Evolutionary conservation across 2,888 invertebrate genomes (phyloP).

Genomic region (Acronicta leporina): DNA sequence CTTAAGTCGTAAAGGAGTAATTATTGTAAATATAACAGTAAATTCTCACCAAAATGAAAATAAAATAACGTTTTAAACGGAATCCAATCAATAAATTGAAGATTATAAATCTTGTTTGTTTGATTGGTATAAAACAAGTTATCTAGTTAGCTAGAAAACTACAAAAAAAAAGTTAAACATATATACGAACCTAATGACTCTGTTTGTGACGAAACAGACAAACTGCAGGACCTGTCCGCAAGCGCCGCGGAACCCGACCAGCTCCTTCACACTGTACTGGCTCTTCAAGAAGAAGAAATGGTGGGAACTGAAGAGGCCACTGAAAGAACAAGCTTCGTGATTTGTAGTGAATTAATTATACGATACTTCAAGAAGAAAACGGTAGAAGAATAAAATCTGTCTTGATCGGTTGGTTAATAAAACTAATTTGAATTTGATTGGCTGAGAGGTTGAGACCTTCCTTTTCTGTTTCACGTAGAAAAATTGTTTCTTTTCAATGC

Average conservation of each 20-base stretch:
- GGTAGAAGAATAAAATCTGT: too few species aligned
- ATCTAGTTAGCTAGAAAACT: background rate
- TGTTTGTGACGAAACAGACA: slow-evolving; percentile 85
- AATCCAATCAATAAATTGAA: background rate
- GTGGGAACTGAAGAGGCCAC: slow-evolving; percentile 90
- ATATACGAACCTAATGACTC: slow-evolving; percentile 87
- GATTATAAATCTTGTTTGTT: too few species aligned
- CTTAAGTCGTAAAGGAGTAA: background rate
- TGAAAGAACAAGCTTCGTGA: slow-evolving; percentile 63
- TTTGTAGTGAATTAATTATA: background rate
- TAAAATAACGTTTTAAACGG: background rate
- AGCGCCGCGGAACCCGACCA: slow-evolving; percentile 79
- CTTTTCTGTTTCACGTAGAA: too few species aligned
- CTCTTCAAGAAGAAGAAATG: slow-evolving; percentile 89
- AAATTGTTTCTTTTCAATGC: too few species aligned
- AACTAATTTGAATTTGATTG: too few species aligned
- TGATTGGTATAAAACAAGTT: background rate
- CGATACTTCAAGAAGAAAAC: too few species aligned
- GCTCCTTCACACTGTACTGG: slow-evolving; percentile 81
- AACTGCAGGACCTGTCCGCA: slow-evolving; percentile 86
- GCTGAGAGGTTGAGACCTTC: too few species aligned
- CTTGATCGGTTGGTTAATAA: too few species aligned
- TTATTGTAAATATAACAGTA: background rate
- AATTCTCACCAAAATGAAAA: background rate
- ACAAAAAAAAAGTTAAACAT: background rate